Percentiles rank a stretch among this genome's conserved stretches.
These are phyloP conservation scores for Tachystola acroxantha DNA, from an alignment of 2,888 invertebrate species.

Conservation along the genomic window DNA sequence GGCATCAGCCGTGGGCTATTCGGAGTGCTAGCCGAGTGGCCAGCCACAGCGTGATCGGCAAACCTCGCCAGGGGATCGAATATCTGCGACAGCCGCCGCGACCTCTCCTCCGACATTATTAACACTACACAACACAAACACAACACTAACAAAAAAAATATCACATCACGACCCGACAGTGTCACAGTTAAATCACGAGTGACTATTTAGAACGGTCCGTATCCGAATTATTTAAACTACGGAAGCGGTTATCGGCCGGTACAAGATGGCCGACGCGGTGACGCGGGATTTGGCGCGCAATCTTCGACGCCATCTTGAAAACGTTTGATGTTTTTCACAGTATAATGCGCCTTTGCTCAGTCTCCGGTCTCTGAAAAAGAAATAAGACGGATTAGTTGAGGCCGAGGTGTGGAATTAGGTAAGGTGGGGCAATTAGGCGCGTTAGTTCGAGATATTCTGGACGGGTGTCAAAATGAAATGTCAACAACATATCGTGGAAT, in stretches of 20 bases:
- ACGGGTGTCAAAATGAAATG: slow-evolving; percentile 46
- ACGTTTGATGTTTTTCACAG: slow-evolving; percentile 60
- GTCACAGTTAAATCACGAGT: slow-evolving; percentile 53
- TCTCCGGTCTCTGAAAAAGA: slow-evolving; percentile 58
- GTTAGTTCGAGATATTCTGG: slow-evolving; percentile 29
- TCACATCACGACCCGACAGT: slow-evolving; percentile 55
- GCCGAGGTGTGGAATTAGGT: slow-evolving; percentile 45
- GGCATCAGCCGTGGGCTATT: slow-evolving; percentile 85
- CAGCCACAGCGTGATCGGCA: slow-evolving; percentile 80
- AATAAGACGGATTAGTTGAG: slow-evolving; percentile 51
- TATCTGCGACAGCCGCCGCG: slow-evolving; percentile 88
- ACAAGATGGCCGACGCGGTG: slow-evolving; percentile 51
- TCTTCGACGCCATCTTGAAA: slow-evolving; percentile 57
- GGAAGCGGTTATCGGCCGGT: slow-evolving; percentile 41
- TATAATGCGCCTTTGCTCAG: slow-evolving; percentile 46
- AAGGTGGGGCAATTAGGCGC: slow-evolving; percentile 55
- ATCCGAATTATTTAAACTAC: slow-evolving; percentile 53
- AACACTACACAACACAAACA: slow-evolving; percentile 35
- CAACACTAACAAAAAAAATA: slow-evolving; percentile 49
- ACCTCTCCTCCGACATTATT: slow-evolving; percentile 81
- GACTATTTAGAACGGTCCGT: slow-evolving; percentile 63
- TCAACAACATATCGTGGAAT: slow-evolving; percentile 21
- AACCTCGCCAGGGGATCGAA: slow-evolving; percentile 89
- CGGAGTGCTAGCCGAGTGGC: slow-evolving; percentile 80
- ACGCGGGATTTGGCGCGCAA: slow-evolving; percentile 60